Evolutionary conservation across 2,888 invertebrate genomes (phyloP).

Genomic region (Lasius fuliginosus): DNA sequence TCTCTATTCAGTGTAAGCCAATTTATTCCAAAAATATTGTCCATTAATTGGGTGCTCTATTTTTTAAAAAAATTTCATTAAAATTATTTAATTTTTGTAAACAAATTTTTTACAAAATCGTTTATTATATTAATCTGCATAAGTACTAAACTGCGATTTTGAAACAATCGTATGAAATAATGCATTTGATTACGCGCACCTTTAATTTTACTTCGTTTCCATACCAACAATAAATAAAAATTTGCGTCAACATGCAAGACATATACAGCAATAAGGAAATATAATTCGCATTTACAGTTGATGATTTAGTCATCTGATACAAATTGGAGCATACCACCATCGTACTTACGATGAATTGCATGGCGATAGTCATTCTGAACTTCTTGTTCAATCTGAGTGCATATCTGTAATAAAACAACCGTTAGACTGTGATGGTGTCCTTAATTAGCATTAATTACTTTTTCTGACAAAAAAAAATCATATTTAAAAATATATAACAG

Average conservation of each 20-base stretch:
- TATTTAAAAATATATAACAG: not conserved
- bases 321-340: constrained; percentile 57
- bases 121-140: not conserved
- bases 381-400: constrained; percentile 43
- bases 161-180: not conserved
- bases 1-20: constrained; percentile 54
- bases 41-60: constrained; percentile 49
- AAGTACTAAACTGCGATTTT: not conserved
- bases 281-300: not conserved
- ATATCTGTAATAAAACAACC: constrained; percentile 42
- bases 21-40: constrained; percentile 56
- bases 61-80: not conserved
- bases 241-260: constrained; percentile 63
- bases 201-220: constrained; percentile 72
- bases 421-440: not conserved
- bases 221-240: constrained; percentile 76
- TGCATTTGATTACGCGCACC: constrained; percentile 16
- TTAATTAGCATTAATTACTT: not conserved
- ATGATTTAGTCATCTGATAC: constrained; percentile 39
- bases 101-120: not conserved
- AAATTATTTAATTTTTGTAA: not conserved
- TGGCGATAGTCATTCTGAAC: constrained; percentile 47
- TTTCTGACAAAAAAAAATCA: not conserved
- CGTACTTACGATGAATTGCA: constrained; percentile 59
- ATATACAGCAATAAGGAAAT: constrained; percentile 40